phyloP scores from a whole-genome alignment of 2,888 invertebrate genomes.

The Itoplectis maculator region DNA sequence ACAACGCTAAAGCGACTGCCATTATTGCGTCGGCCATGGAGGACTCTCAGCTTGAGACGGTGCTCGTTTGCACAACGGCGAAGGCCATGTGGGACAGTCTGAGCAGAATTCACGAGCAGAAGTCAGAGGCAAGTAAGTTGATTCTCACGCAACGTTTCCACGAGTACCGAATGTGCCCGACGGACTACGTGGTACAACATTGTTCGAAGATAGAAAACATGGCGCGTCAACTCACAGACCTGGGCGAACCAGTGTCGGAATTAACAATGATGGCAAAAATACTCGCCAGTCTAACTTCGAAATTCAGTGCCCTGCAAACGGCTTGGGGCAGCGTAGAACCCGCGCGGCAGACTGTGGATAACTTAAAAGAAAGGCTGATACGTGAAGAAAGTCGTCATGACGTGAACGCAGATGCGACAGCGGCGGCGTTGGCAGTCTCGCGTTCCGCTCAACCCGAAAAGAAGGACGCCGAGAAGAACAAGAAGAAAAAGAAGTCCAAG shows the following conservation, averaged over 20 bases:
- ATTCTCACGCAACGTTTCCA: conserved; percentile 39
- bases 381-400: not conserved
- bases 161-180: conserved; percentile 41
- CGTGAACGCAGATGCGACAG: not conserved
- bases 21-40: conserved; percentile 59
- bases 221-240: conserved; percentile 44
- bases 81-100: conserved; percentile 11
- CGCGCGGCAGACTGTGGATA: conserved; percentile 30
- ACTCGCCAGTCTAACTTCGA: conserved; percentile 54
- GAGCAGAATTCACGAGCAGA: conserved; percentile 9
- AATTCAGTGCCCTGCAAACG: conserved; percentile 53
- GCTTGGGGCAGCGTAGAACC: conserved; percentile 56
- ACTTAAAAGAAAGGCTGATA: not conserved
- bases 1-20: conserved; percentile 62
- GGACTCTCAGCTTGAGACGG: conserved; percentile 39
- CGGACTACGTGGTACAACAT: conserved; percentile 30
- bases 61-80: conserved; percentile 58
- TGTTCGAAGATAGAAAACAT: not conserved
- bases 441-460: not conserved
- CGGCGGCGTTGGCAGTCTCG: not conserved
- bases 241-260: conserved; percentile 48
- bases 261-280: conserved; percentile 44
- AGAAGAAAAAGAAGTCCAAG: conserved; percentile 2
- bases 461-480: not conserved
- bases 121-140: not conserved